A percentile compares a stretch with the other conserved stretches of the same genome.
phyloP scores from a whole-genome alignment of 1,140 invertebrate species.

The Musca domestica region DNA sequence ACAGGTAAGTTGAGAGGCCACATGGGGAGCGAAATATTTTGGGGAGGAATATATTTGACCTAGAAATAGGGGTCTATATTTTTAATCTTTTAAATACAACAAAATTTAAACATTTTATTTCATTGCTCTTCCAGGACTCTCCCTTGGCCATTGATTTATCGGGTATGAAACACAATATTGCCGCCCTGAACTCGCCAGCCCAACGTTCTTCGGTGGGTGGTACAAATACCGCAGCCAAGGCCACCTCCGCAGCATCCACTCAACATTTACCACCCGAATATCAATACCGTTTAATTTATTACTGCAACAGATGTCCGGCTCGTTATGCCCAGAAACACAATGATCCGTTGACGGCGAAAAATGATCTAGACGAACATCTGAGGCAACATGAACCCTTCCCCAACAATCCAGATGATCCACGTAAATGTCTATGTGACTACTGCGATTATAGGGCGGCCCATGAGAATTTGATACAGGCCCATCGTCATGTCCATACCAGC shows the following conservation, averaged over 20 bases:
- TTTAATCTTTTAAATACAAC: no score
- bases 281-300: slow-evolving; percentile 51
- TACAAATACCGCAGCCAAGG: not conserved
- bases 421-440: slow-evolving; percentile 66
- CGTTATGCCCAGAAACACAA: slow-evolving; percentile 62
- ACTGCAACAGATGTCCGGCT: slow-evolving; percentile 73
- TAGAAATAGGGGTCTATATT: no score
- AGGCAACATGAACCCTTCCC: slow-evolving; percentile 56
- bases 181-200: not conserved
- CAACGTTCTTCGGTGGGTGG: not conserved
- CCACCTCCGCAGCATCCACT: slow-evolving; percentile 29
- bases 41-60: no score
- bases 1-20: slow-evolving; percentile 20
- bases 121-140: slow-evolving; percentile 63
- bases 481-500: slow-evolving; percentile 74
- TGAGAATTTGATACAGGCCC: slow-evolving; percentile 67
- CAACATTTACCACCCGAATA: slow-evolving; percentile 45
- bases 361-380: slow-evolving; percentile 58
- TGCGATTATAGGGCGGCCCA: slow-evolving; percentile 78
- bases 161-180: slow-evolving; percentile 22
- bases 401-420: not conserved
- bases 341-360: slow-evolving; percentile 51
- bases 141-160: slow-evolving; percentile 37
- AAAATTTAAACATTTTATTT: no score
- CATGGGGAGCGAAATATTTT: no score